Conservation (phyloP, 2,888 invertebrate genomes). For the Oxycera nigricornis region DNA sequence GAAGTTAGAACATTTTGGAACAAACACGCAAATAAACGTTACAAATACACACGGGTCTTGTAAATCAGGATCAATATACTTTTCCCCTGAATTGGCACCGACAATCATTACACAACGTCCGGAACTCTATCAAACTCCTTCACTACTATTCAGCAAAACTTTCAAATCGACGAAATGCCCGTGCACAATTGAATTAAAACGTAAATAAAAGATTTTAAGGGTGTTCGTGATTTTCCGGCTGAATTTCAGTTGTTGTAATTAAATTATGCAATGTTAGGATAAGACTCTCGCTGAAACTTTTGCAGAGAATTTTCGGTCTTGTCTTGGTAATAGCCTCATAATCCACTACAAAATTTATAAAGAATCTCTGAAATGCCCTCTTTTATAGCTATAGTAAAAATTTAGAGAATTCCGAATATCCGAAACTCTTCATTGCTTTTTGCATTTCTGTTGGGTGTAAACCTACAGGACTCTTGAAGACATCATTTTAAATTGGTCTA, state of each 20-base stretch:
- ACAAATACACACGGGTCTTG: too few species aligned
- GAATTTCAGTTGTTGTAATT: neutral
- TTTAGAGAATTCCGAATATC: neutral
- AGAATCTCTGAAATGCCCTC: neutral
- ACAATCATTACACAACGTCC: too few species aligned
- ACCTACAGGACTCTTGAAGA: neutral
- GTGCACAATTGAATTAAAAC: conserved; percentile 22
- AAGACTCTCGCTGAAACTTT: conserved; percentile 1
- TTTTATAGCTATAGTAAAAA: neutral
- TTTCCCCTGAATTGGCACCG: too few species aligned
- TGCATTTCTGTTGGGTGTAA: neutral
- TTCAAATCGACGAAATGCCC: conserved; percentile 1
- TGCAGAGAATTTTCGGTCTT: neutral
- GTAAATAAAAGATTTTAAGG: conserved; percentile 27
- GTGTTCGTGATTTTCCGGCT: conserved; percentile 1
- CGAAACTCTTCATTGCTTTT: neutral
- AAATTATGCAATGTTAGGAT: conserved; percentile 3
- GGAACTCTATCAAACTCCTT: too few species aligned
- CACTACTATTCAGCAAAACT: too few species aligned
- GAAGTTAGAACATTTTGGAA: too few species aligned
- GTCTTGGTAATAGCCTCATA: too few species aligned
- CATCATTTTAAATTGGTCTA: neutral
- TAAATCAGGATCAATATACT: too few species aligned
- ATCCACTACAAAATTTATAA: too few species aligned
- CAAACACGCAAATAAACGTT: too few species aligned